Evolutionary conservation across 2,888 invertebrate species (phyloP).

Genomic region (Yponomeuta sedellus): DNA sequence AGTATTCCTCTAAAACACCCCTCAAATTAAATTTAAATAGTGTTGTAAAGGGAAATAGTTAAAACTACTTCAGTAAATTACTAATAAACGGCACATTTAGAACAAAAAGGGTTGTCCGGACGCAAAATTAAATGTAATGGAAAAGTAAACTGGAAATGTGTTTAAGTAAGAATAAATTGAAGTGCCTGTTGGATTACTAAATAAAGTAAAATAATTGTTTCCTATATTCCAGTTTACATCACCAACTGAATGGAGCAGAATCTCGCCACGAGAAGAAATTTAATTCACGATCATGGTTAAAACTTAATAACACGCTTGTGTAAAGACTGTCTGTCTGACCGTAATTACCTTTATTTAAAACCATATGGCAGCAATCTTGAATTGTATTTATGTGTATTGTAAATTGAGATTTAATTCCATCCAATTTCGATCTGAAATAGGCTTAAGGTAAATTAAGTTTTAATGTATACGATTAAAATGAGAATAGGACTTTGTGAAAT

Average conservation of each 20-base stretch:
- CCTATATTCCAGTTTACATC: background rate
- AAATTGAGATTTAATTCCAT: constrained; percentile 28
- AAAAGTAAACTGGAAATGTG: too few species aligned
- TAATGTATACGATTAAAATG: constrained; percentile 52
- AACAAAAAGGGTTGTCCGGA: too few species aligned
- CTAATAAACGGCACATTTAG: too few species aligned
- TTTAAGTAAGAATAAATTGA: too few species aligned
- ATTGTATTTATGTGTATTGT: background rate
- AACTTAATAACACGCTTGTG: background rate
- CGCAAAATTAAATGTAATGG: too few species aligned
- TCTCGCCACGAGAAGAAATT: background rate
- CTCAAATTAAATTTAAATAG: too few species aligned
- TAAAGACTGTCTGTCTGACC: background rate
- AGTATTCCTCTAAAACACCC: too few species aligned
- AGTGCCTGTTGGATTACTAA: too few species aligned
- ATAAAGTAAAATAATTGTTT: background rate
- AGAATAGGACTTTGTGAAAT: constrained; percentile 61
- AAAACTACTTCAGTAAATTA: too few species aligned
- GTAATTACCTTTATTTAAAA: background rate
- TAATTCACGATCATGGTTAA: background rate
- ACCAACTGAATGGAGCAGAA: background rate
- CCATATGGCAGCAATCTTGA: background rate
- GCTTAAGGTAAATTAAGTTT: constrained; percentile 1
- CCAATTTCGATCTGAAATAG: constrained; percentile 34
- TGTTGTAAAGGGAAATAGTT: too few species aligned